Evolutionary conservation across 2,797 vertebrate species (phyloP), one percentile per base, ranked within the genome.

Genomic region (Typhlichthys eigenmanni): DNA sequence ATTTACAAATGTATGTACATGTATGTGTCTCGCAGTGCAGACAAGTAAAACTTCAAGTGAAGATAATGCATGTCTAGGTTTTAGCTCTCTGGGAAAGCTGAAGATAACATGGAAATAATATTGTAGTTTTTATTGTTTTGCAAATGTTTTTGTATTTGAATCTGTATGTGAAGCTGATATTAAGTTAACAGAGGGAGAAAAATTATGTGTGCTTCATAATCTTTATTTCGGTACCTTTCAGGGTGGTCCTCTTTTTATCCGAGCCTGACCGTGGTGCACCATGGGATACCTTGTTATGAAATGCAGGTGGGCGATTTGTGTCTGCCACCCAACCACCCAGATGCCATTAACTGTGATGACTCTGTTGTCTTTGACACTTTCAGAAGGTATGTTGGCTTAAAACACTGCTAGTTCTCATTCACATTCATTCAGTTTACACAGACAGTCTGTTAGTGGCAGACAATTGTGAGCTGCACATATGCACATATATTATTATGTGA

Each of bases 281-380:
- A 99, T 89, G 98, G 98, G 82, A 98, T 99, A 82, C 98, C 98
- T 77, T 99, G 98, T 87, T 98, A 96, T 84, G 98, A 99, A 90
- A 94, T 99, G 92, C 95, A 98, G 82, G 80, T 95, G 87, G 97
- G 96, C 72, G 96, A 98, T 80, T 77, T 96, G 82, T 99, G 97
- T 91, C 96, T 99, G 91, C 98, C 98, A 82, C 98, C 96, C 69
- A 96, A 95, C 92, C 98, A 99, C 92, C 95, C 95, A 55, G 96
- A 98, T 89, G 95, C 96, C 92, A 98, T 98, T 87, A 99, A 98
- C 91, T 98, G 97, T 88, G 97, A 98, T 74, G 98, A 99, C 94
- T 99, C 98, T 19, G 95, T 97, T 55, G 97, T 99, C 87, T 99
- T 99, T 92, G 98, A 99, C 94, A 99, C 98, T 72, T 99, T 99